Conservation (phyloP, 2,797 vertebrate genomes). For the Onychomys arenicola region DNA sequence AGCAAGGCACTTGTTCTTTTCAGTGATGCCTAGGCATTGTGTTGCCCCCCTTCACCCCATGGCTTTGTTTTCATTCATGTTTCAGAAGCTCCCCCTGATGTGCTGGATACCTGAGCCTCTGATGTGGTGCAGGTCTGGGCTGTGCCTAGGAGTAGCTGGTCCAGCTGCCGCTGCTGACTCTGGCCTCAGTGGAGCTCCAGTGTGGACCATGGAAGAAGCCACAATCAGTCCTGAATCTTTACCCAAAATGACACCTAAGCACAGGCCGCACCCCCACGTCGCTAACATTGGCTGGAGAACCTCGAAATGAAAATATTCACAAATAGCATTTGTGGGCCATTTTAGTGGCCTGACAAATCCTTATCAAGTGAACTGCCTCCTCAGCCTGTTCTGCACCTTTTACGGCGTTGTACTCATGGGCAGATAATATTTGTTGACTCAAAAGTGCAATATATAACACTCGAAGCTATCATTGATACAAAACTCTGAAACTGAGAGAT, state of each 20-base stretch:
- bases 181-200: too few relatives aligned
- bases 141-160: too few relatives aligned
- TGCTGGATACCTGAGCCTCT: neutral
- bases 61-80: rapidly evolving
- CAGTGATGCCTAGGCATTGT: neutral
- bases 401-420: neutral
- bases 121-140: too few relatives aligned
- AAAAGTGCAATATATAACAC: neutral
- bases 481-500: neutral
- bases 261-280: rapidly evolving
- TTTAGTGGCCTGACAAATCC: neutral
- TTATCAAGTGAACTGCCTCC: neutral
- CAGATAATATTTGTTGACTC: neutral
- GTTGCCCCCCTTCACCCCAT: rapidly evolving
- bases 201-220: neutral
- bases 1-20: neutral
- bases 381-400: neutral
- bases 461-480: too few relatives aligned
- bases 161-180: too few relatives aligned
- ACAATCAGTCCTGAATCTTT: too few relatives aligned
- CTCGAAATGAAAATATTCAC: too few relatives aligned
- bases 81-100: rapidly evolving
- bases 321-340: neutral
- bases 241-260: too few relatives aligned
- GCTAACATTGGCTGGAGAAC: neutral